Evolutionary conservation across 2,797 vertebrate species (phyloP).

Genomic region (Ptychobarbus kaznakovi): DNA sequence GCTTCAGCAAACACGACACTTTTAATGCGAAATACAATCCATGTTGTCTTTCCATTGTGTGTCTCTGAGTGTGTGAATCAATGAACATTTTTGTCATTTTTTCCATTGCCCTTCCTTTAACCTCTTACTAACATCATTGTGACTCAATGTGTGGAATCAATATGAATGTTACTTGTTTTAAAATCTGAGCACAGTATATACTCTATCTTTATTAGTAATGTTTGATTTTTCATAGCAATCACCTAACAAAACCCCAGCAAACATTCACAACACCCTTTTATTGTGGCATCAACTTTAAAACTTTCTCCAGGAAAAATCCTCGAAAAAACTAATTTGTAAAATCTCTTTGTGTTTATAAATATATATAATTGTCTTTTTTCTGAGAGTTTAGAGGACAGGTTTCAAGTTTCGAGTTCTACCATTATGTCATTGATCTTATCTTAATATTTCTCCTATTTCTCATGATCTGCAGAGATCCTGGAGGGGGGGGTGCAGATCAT

Average conservation of each 20-base stretch:
- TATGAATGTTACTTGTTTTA: not conserved
- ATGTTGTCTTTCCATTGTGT: conserved; percentile 35
- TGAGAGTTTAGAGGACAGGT: not conserved
- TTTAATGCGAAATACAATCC: conserved; percentile 37
- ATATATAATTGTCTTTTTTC: not conserved
- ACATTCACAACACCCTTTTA: not conserved
- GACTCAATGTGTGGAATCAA: conserved; percentile 15
- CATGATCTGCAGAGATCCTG: conserved; percentile 85
- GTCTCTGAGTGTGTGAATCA: conserved; percentile 20
- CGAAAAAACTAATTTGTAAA: not conserved
- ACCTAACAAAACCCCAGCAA: not conserved
- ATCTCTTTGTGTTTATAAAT: not conserved
- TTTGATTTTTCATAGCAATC: not conserved
- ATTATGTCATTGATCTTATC: not conserved
- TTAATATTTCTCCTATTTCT: conserved; percentile 41
- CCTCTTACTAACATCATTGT: not conserved
- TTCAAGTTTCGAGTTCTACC: not conserved
- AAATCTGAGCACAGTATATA: not conserved
- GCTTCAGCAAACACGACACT: conserved; percentile 25
- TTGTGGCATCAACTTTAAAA: not conserved
- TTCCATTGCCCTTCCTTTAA: conserved; percentile 21
- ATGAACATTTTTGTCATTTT: conserved; percentile 23
- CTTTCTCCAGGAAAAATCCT: no score
- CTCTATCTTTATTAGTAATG: not conserved
- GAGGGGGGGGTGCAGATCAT: conserved; percentile 89